These are phyloP conservation scores for Hydrolagus colliei DNA, from an alignment of 2,797 vertebrate genomes.

Conservation along the genomic window DNA sequence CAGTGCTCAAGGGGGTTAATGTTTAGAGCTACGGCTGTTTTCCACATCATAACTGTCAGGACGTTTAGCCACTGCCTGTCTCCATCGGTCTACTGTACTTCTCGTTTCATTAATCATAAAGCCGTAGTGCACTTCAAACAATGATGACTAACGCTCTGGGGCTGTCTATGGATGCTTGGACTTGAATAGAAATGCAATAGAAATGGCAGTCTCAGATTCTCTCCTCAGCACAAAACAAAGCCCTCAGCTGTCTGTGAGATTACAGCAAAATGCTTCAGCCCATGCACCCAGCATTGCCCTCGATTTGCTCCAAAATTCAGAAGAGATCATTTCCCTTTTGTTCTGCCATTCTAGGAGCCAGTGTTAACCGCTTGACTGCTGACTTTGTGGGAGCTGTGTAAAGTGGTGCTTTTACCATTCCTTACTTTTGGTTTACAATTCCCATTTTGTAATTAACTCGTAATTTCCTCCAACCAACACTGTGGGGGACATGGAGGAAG, in stretches of 20 bases:
- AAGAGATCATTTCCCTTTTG: not conserved
- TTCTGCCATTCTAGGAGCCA: not conserved
- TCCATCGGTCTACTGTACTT: slow-evolving; percentile 25
- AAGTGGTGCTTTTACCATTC: not conserved
- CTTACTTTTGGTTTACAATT: not conserved
- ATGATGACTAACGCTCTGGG: slow-evolving; percentile 23
- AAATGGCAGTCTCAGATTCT: slow-evolving; percentile 3
- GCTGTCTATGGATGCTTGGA: slow-evolving; percentile 16
- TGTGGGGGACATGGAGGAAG: too few relatives aligned
- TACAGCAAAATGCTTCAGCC: slow-evolving; percentile 1
- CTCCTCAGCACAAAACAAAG: slow-evolving; percentile 23
- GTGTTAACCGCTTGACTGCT: not conserved
- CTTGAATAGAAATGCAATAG: slow-evolving; percentile 29
- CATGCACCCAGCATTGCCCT: not conserved
- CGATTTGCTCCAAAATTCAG: not conserved
- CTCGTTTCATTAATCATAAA: slow-evolving; percentile 31
- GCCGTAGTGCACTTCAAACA: slow-evolving; percentile 26
- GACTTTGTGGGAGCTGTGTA: slow-evolving; percentile 1
- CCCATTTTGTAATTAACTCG: not conserved
- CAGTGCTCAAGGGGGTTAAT: slow-evolving; percentile 19
- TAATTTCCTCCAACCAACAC: not conserved
- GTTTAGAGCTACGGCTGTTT: slow-evolving; percentile 31
- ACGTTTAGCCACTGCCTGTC: slow-evolving; percentile 15
- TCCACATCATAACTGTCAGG: slow-evolving; percentile 26
- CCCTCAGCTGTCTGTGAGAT: slow-evolving; percentile 15